Evolutionary conservation across 1,140 invertebrate species (phyloP).

Genomic region (Drosophila kikkawai): DNA sequence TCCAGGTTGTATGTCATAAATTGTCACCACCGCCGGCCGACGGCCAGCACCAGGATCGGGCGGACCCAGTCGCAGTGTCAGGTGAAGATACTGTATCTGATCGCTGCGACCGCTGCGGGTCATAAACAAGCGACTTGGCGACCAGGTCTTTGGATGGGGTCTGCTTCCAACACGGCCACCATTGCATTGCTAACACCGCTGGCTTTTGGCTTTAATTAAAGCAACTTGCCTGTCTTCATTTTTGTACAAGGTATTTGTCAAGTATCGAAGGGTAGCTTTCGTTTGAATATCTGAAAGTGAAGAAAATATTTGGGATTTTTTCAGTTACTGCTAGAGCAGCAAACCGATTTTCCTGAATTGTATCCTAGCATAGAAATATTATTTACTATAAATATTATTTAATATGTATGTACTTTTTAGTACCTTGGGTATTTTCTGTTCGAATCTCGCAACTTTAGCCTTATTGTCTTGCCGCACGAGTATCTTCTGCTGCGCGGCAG

Average conservation of each 20-base stretch:
- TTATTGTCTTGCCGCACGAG: background rate
- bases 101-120: conserved; percentile 68
- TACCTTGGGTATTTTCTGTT: background rate
- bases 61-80: conserved; percentile 53
- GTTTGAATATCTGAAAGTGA: background rate
- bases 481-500: conserved; percentile 32
- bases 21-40: conserved; percentile 61
- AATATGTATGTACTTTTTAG: background rate
- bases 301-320: background rate
- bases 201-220: conserved; percentile 70
- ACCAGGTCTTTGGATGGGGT: conserved; percentile 41
- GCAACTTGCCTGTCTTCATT: conserved; percentile 72
- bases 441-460: background rate
- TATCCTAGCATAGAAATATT: background rate
- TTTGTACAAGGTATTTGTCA: conserved; percentile 24
- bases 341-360: background rate
- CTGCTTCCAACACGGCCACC: conserved; percentile 20
- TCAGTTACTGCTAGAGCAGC: background rate
- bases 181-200: conserved; percentile 24
- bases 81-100: conserved; percentile 79
- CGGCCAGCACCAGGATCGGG: background rate
- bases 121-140: conserved; percentile 67
- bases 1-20: conserved; percentile 78
- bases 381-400: too few species aligned
- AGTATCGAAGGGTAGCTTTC: background rate